Evolutionary conservation across 2,888 invertebrate species (phyloP).

Genomic region (Boloria euphrosyne): DNA sequence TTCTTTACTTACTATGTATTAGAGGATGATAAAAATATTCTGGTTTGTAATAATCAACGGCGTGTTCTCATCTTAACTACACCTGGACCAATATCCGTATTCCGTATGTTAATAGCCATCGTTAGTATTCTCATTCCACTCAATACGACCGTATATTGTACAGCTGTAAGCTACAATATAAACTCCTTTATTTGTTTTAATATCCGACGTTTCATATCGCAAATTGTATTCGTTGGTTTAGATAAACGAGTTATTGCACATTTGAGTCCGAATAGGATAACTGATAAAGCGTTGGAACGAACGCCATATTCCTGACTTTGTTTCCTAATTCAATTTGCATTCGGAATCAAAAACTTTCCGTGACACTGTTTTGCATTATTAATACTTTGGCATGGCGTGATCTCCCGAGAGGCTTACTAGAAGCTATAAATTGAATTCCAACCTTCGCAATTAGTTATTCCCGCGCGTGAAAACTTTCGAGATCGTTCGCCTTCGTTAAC

Average conservation of each 20-base stretch:
- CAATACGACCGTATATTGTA: too few species aligned
- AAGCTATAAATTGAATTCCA: slow-evolving; percentile 82
- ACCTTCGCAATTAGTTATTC: slow-evolving; percentile 83
- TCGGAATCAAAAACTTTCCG: slow-evolving; percentile 81
- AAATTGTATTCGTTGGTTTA: background rate
- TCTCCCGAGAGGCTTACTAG: slow-evolving; percentile 79
- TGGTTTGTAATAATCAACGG: too few species aligned
- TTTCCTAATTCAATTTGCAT: slow-evolving; percentile 81
- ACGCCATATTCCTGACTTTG: slow-evolving; percentile 73
- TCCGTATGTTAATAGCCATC: too few species aligned
- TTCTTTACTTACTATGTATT: too few species aligned
- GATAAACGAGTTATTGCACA: slow-evolving; percentile 44
- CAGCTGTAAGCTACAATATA: too few species aligned
- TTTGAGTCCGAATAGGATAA: slow-evolving; percentile 61
- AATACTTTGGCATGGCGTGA: slow-evolving; percentile 79
- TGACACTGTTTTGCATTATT: slow-evolving; percentile 83
- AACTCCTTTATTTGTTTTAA: too few species aligned
- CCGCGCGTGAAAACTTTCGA: slow-evolving; percentile 83
- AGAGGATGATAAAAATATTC: too few species aligned
- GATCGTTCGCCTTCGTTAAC: slow-evolving; percentile 83
- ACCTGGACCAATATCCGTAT: too few species aligned
- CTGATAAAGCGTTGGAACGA: slow-evolving; percentile 64
- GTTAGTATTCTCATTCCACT: too few species aligned
- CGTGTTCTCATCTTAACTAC: too few species aligned
- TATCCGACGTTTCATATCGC: background rate